Evolutionary conservation across 2,113 vertebrate species (phyloP).

Genomic region (Alligator mississippiensis): DNA sequence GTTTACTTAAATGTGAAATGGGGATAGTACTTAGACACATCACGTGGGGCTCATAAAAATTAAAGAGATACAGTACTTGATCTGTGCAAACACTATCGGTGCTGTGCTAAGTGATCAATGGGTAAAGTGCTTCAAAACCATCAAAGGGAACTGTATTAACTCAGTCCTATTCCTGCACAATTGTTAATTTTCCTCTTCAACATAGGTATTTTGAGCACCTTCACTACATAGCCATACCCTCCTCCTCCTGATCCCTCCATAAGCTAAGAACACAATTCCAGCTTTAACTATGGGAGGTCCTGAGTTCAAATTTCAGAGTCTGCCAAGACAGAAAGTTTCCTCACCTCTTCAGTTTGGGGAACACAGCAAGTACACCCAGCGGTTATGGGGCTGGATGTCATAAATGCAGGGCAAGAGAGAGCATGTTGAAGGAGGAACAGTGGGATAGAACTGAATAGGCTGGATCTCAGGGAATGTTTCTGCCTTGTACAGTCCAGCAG

Average conservation of each 20-base stretch:
- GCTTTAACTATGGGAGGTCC: too few relatives aligned
- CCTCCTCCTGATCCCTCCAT: too few relatives aligned
- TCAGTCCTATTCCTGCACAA: background rate
- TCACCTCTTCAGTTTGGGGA: background rate
- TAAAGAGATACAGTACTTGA: background rate
- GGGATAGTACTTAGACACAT: background rate
- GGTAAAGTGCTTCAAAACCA: background rate
- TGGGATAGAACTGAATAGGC: background rate
- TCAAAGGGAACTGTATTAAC: background rate
- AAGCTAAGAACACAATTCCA: background rate
- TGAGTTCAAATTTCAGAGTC: background rate
- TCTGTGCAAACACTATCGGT: background rate
- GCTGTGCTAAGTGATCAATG: background rate
- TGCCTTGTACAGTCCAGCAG: too few relatives aligned
- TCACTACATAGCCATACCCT: accelerated
- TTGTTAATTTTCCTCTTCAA: background rate
- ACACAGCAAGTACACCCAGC: background rate
- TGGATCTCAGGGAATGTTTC: background rate
- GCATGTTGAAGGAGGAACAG: background rate
- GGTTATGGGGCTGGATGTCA: accelerated
- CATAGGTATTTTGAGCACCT: accelerated
- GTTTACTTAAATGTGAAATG: background rate
- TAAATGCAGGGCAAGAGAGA: background rate
- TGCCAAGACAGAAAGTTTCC: accelerated
- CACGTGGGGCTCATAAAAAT: background rate